Conservation (phyloP, 2,888 invertebrate species). For the Phortica magna region DNA sequence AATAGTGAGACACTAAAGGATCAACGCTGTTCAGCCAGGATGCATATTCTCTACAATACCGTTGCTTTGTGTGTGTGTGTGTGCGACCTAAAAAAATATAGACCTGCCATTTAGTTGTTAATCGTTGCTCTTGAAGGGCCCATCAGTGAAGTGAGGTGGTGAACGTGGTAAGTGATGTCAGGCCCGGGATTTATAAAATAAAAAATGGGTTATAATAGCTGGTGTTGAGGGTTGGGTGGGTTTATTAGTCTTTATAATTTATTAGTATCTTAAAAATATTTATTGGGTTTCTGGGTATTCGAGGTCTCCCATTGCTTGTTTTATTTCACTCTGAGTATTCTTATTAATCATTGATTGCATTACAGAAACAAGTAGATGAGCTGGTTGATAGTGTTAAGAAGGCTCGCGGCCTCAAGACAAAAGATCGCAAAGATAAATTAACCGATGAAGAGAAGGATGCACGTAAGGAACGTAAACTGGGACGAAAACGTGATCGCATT, state of each 20-base stretch:
- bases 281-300: not conserved
- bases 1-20: too few species aligned
- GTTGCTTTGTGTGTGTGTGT: not conserved
- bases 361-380: constrained; percentile 75
- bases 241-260: too few species aligned
- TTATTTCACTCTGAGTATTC: constrained; percentile 35
- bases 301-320: not conserved
- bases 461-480: constrained; percentile 89
- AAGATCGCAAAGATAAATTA: constrained; percentile 82
- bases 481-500: constrained; percentile 87
- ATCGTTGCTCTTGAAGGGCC: constrained; percentile 20
- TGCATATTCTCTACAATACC: not conserved
- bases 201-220: not conserved
- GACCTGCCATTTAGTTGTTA: constrained; percentile 23
- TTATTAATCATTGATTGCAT: constrained; percentile 56
- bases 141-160: constrained; percentile 7
- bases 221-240: not conserved
- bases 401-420: constrained; percentile 69
- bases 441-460: constrained; percentile 89
- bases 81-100: not conserved
- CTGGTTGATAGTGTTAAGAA: constrained; percentile 78
- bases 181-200: not conserved
- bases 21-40: not conserved
- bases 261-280: too few species aligned
- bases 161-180: constrained; percentile 20